These are phyloP conservation scores for Clarias magur DNA, from an alignment of 2,113 vertebrate species.

Conservation along the genomic window DNA sequence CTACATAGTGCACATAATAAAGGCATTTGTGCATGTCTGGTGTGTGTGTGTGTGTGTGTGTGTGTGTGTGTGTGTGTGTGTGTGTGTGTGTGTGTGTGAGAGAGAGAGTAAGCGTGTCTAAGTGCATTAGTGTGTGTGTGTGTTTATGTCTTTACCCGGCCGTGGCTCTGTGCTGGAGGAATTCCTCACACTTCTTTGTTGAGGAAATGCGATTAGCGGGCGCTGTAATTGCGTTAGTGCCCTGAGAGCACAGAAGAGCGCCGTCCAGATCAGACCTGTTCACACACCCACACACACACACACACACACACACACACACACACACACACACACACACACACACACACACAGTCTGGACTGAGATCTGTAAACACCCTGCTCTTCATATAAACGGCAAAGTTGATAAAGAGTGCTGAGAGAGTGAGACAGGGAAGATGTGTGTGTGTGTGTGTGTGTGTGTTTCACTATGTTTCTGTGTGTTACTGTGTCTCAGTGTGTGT, in stretches of 20 bases:
- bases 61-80: constrained; percentile 40
- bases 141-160: constrained; percentile 69
- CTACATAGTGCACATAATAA: constrained; percentile 23
- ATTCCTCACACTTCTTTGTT: constrained; percentile 72
- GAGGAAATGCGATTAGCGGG: constrained; percentile 78
- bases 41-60: constrained; percentile 39
- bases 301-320: neutral
- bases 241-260: constrained; percentile 69
- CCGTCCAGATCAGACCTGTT: constrained; percentile 75
- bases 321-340: neutral
- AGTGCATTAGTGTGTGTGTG: constrained; percentile 76
- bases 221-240: constrained; percentile 78
- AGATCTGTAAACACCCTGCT: neutral
- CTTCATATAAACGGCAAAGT: neutral
- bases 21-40: constrained; percentile 46
- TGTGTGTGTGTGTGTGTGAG: no score
- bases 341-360: neutral
- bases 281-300: constrained; percentile 59
- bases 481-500: neutral
- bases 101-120: constrained; percentile 72
- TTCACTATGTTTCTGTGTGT: no score
- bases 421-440: neutral
- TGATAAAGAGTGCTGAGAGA: neutral
- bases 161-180: constrained; percentile 68
- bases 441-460: neutral